Percentiles rank a stretch among this genome's conserved stretches.
phyloP scores from a whole-genome alignment of 2,888 invertebrate species.

The Pandemis heparana region DNA sequence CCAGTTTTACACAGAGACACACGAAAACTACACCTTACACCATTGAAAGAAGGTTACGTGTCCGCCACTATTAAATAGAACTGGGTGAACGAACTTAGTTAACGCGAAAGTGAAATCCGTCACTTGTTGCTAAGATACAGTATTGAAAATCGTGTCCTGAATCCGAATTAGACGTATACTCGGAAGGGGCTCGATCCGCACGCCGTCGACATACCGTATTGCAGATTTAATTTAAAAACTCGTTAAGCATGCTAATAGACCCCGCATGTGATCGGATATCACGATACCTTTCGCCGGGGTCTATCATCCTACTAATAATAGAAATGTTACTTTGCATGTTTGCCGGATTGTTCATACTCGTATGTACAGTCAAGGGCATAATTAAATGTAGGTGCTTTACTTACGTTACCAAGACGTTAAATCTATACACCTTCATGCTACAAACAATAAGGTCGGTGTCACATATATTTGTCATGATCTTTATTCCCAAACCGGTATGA shows the following conservation, averaged over 20 bases:
- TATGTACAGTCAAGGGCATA: no score
- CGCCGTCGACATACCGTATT: conserved; percentile 43
- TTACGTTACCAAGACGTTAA: no score
- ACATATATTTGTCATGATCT: no score
- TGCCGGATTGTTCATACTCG: no score
- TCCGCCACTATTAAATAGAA: conserved; percentile 50
- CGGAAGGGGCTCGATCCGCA: conserved; percentile 56
- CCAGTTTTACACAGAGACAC: conserved; percentile 43
- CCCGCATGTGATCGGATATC: conserved; percentile 40
- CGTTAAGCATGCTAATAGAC: conserved; percentile 51
- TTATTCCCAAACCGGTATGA: no score
- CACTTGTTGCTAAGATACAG: conserved; percentile 71
- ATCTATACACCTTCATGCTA: no score
- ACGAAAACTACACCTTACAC: conserved; percentile 40
- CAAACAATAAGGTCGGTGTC: no score
- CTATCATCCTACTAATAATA: background rate
- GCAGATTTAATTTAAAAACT: conserved; percentile 47
- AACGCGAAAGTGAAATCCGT: conserved; percentile 76
- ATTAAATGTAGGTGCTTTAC: no score
- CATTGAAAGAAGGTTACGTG: conserved; percentile 36
- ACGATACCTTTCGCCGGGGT: background rate
- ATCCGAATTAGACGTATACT: conserved; percentile 53
- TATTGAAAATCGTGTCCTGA: conserved; percentile 58
- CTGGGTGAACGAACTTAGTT: conserved; percentile 62
- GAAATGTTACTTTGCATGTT: no score